A percentile compares a stretch with the other conserved stretches of the same genome.
These are phyloP conservation scores for Danaus chrysippus DNA, from an alignment of 2,888 invertebrate species.

Conservation along the genomic window DNA sequence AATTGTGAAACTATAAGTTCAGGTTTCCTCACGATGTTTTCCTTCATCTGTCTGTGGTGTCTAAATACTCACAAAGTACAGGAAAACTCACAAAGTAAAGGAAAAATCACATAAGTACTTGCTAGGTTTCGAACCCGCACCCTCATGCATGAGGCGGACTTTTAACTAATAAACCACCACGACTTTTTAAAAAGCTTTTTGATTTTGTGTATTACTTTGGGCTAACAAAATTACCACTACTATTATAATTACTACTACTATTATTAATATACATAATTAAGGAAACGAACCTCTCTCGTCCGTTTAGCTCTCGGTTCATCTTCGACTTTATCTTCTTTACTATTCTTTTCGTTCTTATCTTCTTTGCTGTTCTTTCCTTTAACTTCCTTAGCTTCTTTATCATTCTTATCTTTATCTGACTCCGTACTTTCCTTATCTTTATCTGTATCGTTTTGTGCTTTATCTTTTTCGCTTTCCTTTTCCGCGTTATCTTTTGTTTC, in stretches of 20 bases:
- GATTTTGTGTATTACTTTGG: too few relatives aligned
- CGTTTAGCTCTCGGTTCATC: constrained; percentile 67
- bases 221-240: too few relatives aligned
- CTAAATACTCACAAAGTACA: too few relatives aligned
- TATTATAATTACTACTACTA: neutral
- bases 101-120: too few relatives aligned
- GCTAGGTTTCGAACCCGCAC: too few relatives aligned
- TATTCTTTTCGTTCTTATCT: constrained; percentile 19
- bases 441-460: constrained; percentile 12
- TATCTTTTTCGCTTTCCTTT: constrained; percentile 16
- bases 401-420: constrained; percentile 22
- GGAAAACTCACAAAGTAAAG: too few relatives aligned
- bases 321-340: constrained; percentile 39
- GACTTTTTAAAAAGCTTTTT: too few relatives aligned
- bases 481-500: constrained; percentile 21
- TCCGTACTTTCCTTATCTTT: constrained; percentile 29
- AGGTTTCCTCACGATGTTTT: too few relatives aligned
- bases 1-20: too few relatives aligned
- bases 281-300: constrained; percentile 59
- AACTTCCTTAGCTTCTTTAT: constrained; percentile 13
- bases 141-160: too few relatives aligned
- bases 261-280: constrained; percentile 2
- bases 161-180: too few relatives aligned
- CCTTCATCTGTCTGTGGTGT: too few relatives aligned
- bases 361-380: constrained; percentile 25